These are phyloP conservation scores for Podarcis lilfordi DNA, from an alignment of 2,797 vertebrate genomes.

Conservation along the genomic window DNA sequence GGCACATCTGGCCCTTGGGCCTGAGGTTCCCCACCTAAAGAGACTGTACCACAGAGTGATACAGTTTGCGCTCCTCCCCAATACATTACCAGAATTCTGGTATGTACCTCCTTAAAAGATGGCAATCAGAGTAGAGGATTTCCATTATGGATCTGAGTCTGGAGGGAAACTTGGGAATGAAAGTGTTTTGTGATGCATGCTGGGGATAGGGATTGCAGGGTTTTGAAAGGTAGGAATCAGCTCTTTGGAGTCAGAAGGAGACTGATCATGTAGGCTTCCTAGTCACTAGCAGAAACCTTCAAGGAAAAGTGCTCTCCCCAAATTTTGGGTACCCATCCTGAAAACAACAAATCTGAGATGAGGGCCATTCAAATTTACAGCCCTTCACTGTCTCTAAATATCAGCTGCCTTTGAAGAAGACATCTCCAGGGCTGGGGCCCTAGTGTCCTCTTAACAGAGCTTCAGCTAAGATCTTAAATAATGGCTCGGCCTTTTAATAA, in stretches of 20 bases:
- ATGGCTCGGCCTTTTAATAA: not conserved
- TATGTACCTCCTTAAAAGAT: not conserved
- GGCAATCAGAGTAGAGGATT: not conserved
- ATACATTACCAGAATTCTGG: not conserved
- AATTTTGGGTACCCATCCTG: not conserved
- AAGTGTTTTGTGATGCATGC: not conserved
- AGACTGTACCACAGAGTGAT: not conserved
- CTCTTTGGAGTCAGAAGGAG: not conserved
- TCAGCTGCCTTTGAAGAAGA: not conserved
- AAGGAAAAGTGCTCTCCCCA: not conserved
- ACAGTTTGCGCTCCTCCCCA: not conserved
- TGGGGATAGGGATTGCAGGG: not conserved
- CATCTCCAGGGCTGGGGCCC: not conserved
- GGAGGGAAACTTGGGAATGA: not conserved
- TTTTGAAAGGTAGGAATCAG: not conserved
- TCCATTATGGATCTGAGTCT: not conserved
- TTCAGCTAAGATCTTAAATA: not conserved
- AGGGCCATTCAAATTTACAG: no score
- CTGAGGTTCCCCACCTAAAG: not conserved
- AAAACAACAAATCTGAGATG: not conserved
- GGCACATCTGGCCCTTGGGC: no score
- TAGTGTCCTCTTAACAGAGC: not conserved
- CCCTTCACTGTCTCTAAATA: not conserved
- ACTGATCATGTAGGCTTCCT: not conserved
- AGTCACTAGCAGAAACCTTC: not conserved